These are phyloP conservation scores for Vulpes vulpes DNA, from an alignment of 2,113 vertebrate species.

Conservation along the genomic window DNA sequence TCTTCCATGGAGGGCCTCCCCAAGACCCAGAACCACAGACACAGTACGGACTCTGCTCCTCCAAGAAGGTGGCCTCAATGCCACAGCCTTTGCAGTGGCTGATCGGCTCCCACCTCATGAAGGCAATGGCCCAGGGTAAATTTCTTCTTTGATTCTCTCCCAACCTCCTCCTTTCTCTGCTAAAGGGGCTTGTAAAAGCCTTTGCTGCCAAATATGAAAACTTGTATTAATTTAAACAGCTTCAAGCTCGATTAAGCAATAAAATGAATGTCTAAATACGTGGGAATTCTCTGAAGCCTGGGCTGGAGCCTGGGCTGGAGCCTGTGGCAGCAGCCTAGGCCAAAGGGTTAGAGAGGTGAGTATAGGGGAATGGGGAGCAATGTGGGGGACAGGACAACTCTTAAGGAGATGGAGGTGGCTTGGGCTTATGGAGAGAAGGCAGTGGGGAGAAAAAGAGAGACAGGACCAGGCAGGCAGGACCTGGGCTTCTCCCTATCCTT, in stretches of 20 bases:
- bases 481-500: neutral
- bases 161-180: constrained; percentile 17
- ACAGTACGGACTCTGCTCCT: neutral
- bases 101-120: neutral
- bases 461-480: neutral
- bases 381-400: neutral
- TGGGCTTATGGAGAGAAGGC: neutral
- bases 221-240: constrained; percentile 57
- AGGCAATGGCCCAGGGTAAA: neutral
- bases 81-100: neutral
- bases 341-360: neutral
- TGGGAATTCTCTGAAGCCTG: constrained; percentile 63
- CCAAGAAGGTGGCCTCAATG: neutral
- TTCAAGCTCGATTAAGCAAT: constrained; percentile 73
- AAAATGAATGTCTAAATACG: constrained; percentile 77
- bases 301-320: constrained; percentile 40
- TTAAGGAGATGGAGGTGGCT: neutral
- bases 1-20: neutral
- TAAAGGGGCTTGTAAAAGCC: constrained; percentile 59
- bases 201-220: constrained; percentile 74
- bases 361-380: neutral
- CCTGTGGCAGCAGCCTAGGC: neutral
- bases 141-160: constrained; percentile 51
- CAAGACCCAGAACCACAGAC: neutral
- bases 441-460: neutral